These are phyloP conservation scores for Adelphocoris suturalis DNA, from an alignment of 2,888 invertebrate species.

Conservation along the genomic window DNA sequence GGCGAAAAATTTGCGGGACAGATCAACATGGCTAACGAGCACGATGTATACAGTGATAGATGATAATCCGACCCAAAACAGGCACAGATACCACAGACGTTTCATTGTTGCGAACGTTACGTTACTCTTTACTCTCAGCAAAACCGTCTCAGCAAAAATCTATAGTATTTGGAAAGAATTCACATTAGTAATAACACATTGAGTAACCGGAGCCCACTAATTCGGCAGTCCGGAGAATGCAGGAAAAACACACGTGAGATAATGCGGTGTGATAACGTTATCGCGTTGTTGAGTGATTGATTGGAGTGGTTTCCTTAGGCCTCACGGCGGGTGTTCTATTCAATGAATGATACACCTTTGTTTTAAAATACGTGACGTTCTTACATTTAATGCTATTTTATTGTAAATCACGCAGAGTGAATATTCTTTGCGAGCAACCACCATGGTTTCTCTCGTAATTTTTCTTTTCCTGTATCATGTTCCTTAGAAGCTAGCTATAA, in stretches of 20 bases:
- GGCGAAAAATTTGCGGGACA: not conserved
- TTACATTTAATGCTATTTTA: too few relatives aligned
- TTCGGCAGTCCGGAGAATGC: not conserved
- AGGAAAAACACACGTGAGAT: not conserved
- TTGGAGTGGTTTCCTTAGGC: not conserved
- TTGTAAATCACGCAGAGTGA: too few relatives aligned
- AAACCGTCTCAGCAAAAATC: not conserved
- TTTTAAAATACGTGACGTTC: too few relatives aligned
- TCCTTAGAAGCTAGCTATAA: too few relatives aligned
- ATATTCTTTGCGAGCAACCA: too few relatives aligned
- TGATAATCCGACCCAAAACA: not conserved
- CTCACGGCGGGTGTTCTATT: too few relatives aligned
- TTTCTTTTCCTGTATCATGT: too few relatives aligned
- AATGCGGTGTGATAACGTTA: not conserved
- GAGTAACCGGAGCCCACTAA: not conserved
- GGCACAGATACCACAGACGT: slow-evolving; percentile 16
- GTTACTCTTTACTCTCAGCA: not conserved
- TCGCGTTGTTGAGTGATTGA: not conserved
- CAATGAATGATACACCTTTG: too few relatives aligned
- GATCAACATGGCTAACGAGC: not conserved
- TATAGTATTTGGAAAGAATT: not conserved
- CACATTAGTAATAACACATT: not conserved
- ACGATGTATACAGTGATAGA: not conserved
- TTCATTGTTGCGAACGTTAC: not conserved
- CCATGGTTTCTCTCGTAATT: too few relatives aligned